Base-by-base conservation (phyloP, 2,888 invertebrate species). In the Arenicola marina region DNA sequence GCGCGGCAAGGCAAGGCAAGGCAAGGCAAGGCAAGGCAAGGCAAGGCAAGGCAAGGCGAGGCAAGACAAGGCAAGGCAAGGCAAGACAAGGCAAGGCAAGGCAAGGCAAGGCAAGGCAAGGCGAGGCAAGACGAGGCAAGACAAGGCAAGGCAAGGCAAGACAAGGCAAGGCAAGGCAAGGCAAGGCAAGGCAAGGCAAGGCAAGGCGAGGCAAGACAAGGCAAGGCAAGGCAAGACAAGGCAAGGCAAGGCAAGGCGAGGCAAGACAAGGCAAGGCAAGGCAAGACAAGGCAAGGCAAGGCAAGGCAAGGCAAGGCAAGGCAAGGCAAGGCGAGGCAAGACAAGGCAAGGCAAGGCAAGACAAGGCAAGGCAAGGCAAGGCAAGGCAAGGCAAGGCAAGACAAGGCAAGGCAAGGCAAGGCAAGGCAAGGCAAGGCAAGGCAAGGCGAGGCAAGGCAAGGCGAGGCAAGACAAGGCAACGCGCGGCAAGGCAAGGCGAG, bases 141-240 rank as follows among this genome's bases (percentile, higher is more conserved):
- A 38, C 51, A 51, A 51, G 51, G 24, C 51, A 51, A 51, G 51
- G 24, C 51, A 51, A 51, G 2, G 24, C 51, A 51, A 51, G 2
- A 51, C 51, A 51, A 51, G 2, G 24, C 51, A 51, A 51, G 43
- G n/a, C 43, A 53, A 31, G 31, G n/a, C 53, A 53, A 53, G 29
- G 32, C 53, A 53, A 38, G 11, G n/a, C 43, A 38, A 38, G 11
- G n/a, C 43, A 38, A 38, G 11, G 43, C 43, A 38, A 38, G 43
- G n/a, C 43, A 15, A 38, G 43, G n/a, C 43, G n/a, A 38, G 43
- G n/a, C 43, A 38, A 38, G 43, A 38, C 43, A 38, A 38, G 43
- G n/a, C 43, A 38, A 38, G 43, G n/a, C 43, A 38, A 38, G 43
- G n/a, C 43, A 38, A 38, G 43, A 38, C 43, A 38, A 38, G 43